phyloP scores from a whole-genome alignment of 2,797 vertebrate species.

The Ammospiza maritima region DNA sequence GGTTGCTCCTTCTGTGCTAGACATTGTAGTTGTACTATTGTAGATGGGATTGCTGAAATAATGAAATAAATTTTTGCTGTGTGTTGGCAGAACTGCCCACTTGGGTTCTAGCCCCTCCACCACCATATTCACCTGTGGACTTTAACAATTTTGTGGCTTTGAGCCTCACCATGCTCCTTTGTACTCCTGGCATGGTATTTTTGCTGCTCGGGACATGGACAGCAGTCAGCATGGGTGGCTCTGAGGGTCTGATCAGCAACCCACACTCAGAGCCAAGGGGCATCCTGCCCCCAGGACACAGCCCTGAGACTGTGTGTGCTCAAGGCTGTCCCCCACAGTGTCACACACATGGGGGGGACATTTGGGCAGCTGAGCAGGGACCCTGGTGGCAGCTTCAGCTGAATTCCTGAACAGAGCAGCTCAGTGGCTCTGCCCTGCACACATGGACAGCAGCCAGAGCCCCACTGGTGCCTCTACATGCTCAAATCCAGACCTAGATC shows the following conservation, averaged over 20 bases:
- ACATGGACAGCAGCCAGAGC: neutral
- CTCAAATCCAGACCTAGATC: neutral
- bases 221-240: neutral
- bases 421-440: neutral
- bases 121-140: neutral
- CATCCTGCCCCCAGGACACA: neutral
- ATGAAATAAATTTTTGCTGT: neutral
- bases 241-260: neutral
- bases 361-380: neutral
- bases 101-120: neutral
- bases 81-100: neutral
- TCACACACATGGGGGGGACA: accelerated
- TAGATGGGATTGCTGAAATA: neutral
- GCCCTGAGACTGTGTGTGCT: accelerated
- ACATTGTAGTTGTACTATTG: neutral
- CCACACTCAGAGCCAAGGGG: neutral
- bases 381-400: neutral
- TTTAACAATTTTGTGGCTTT: accelerated
- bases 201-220: neutral
- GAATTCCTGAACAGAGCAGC: neutral
- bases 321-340: neutral
- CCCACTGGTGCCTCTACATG: accelerated
- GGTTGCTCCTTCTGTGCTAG: neutral
- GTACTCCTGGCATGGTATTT: accelerated
- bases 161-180: neutral